phyloP scores from a whole-genome alignment of 2,113 vertebrate species.

The Baryphthengus martii region DNA sequence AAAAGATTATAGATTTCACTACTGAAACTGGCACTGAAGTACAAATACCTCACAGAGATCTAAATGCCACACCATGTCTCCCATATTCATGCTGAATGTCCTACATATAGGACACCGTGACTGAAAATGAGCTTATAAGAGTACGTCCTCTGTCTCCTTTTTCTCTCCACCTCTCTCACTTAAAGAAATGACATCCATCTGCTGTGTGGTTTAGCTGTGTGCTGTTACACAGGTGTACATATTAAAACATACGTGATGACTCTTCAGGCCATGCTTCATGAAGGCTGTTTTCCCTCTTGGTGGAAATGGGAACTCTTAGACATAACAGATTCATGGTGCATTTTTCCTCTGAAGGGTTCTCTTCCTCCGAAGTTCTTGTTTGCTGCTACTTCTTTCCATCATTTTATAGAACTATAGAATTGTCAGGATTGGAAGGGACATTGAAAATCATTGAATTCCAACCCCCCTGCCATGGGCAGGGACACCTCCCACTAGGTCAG shows the following conservation, averaged over 20 bases:
- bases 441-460: no score
- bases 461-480: no score
- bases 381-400: neutral
- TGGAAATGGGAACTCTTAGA: neutral
- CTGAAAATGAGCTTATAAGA: neutral
- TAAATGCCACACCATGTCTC: neutral
- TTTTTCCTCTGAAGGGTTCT: neutral
- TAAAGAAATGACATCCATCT: neutral
- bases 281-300: neutral
- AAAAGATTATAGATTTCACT: neutral
- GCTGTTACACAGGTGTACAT: neutral
- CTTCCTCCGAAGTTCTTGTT: neutral
- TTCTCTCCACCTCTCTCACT: neutral
- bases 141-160: neutral
- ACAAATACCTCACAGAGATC: rapidly evolving
- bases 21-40: neutral
- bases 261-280: neutral
- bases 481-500: no score
- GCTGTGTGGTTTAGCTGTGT: neutral
- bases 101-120: neutral
- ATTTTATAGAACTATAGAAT: no score
- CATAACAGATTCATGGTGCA: neutral
- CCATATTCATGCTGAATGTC: neutral
- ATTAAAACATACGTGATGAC: neutral
- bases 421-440: no score